Evolutionary conservation across 2,888 invertebrate genomes (phyloP), one percentile per base, ranked within the genome.

Genomic region (Hypomecis atomaria): DNA sequence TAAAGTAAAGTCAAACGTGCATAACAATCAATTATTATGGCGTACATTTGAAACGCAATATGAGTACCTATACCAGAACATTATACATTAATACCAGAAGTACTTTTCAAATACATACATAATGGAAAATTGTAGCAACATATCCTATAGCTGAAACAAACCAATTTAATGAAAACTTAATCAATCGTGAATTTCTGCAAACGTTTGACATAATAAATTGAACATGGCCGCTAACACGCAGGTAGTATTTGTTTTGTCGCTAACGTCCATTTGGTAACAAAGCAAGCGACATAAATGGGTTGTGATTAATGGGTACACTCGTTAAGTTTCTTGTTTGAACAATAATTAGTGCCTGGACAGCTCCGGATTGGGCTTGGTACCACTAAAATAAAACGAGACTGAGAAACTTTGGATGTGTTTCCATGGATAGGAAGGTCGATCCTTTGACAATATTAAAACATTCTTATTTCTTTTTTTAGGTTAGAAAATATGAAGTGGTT

Each of bases 251-350:
- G 76, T 72, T 75, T 73, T 72, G 70, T 54, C 62, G 70, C 69
- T 71, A 67, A 68, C 75, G 74, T 78, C 77, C 78, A 79, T 82
- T 84, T 79, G 73, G 78, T 77, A 78, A 80, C 81, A 78, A 79
- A 75, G 74, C 78, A 77, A 74, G 73, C 66, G 78, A 82, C 79
- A 78, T 76, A 76, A 78, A 78, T 78, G 75, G 75, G 64, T 72
- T 53, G 78, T 87, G 84, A 87, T 87, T 84, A 85, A 87, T 85
- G 87, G 77, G 76, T 71, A 72, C 72, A 79, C 82, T 84, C 82
- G 83, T 84, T 84, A 83, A 76, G 78, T 83, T 82, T 83, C 81
- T 86, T 86, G 86, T 85, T 85, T 82, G 79, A 81, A 84, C 84
- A 84, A 88, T 85, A 85, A 87, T 87, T 86, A 88, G 80, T 60